These are phyloP conservation scores for Ips nitidus DNA, from an alignment of 1,140 invertebrate species.

Conservation along the genomic window DNA sequence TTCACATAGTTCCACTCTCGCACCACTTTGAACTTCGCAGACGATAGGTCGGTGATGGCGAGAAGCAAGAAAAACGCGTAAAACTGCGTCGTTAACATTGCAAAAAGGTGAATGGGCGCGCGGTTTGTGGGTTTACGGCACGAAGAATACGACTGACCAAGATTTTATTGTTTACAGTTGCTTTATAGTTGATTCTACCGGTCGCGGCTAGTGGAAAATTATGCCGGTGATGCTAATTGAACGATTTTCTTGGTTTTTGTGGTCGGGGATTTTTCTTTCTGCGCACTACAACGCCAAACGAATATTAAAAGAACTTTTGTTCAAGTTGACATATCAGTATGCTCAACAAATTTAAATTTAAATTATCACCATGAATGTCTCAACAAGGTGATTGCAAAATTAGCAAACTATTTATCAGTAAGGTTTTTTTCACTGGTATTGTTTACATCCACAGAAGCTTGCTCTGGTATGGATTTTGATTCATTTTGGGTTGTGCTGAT, in stretches of 20 bases:
- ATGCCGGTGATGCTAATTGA: conserved; percentile 22
- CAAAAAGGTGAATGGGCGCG: not conserved
- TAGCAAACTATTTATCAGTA: too few species aligned
- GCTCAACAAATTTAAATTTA: too few species aligned
- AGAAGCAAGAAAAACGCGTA: conserved; percentile 17
- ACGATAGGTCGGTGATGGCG: conserved; percentile 5
- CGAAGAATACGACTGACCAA: conserved; percentile 20
- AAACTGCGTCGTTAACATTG: conserved; percentile 9
- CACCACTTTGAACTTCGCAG: conserved; percentile 40
- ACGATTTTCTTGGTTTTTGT: not conserved
- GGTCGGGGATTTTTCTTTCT: not conserved
- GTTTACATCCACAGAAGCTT: too few species aligned
- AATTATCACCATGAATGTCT: too few species aligned
- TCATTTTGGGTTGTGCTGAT: too few species aligned
- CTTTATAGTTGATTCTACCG: conserved; percentile 15
- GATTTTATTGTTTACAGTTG: conserved; percentile 20
- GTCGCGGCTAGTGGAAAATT: conserved; percentile 26
- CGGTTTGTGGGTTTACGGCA: not conserved
- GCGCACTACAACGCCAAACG: too few species aligned
- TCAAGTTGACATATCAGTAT: too few species aligned
- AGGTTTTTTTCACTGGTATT: too few species aligned
- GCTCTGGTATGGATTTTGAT: too few species aligned
- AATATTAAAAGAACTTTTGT: too few species aligned
- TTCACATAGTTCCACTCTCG: conserved; percentile 50
- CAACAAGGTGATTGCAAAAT: too few species aligned